Conservation (phyloP, 2,797 vertebrate species). For the Merluccius polli region DNA sequence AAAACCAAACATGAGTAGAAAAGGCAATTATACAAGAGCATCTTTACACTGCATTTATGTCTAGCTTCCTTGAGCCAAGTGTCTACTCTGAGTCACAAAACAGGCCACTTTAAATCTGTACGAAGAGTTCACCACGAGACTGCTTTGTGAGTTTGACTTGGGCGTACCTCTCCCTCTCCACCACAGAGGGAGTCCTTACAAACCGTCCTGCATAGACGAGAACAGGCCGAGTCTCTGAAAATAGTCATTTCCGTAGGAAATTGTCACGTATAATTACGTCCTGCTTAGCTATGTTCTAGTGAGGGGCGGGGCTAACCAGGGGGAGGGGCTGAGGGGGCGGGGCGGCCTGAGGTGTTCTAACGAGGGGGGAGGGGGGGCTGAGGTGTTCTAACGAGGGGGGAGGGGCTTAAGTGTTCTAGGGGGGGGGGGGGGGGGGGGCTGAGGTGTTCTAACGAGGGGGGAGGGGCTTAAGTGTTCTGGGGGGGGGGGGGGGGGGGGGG, state of each 20-base stretch:
- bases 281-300: constrained; percentile 38
- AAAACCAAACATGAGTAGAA: constrained; percentile 74
- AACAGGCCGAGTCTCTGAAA: constrained; percentile 28
- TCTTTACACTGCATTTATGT: constrained; percentile 73
- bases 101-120: constrained; percentile 52
- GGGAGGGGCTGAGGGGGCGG: neutral
- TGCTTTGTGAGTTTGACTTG: constrained; percentile 2
- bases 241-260: constrained; percentile 64
- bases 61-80: constrained; percentile 31
- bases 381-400: constrained; percentile 28
- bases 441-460: constrained; percentile 24
- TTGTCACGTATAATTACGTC: constrained; percentile 41
- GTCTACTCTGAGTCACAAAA: constrained; percentile 27
- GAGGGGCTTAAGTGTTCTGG: constrained; percentile 16
- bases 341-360: neutral
- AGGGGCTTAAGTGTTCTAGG: too few relatives aligned
- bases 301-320: constrained; percentile 11
- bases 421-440: constrained; percentile 3
- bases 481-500: constrained; percentile 17
- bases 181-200: constrained; percentile 8
- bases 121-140: constrained; percentile 36
- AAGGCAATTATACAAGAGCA: constrained; percentile 72
- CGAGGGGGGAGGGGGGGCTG: constrained; percentile 11
- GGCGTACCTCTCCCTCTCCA: neutral
- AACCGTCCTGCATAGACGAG: neutral